Conservation (phyloP, 2,797 vertebrate genomes). For the Denticeps clupeoides region DNA sequence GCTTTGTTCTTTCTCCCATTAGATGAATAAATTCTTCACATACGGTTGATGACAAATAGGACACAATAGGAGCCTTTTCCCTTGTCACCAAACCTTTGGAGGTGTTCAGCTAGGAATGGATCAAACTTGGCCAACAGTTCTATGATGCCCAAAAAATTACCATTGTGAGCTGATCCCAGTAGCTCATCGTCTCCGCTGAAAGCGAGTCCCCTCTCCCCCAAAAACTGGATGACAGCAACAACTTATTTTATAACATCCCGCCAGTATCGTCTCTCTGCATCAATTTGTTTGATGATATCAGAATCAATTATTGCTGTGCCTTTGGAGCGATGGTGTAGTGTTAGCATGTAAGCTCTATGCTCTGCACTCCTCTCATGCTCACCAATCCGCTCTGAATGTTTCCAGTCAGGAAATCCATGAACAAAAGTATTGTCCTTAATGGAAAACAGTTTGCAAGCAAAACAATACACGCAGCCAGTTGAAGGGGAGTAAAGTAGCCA, state of each 20-base stretch:
- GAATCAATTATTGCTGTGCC: neutral
- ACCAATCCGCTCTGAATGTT: too few species aligned
- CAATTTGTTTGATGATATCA: neutral
- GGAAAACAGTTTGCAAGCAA: too few species aligned
- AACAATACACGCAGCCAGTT: too few species aligned
- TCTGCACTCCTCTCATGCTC: neutral
- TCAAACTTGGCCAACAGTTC: slow-evolving; percentile 2
- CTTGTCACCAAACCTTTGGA: too few species aligned
- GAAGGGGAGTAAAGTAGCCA: too few species aligned
- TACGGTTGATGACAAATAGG: slow-evolving; percentile 6
- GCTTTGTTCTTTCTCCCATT: slow-evolving; percentile 4
- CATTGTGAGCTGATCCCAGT: too few species aligned
- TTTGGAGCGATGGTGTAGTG: neutral
- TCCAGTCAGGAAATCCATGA: too few species aligned
- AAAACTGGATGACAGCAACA: neutral
- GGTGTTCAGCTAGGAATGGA: too few species aligned
- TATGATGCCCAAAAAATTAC: neutral
- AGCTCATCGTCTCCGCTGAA: too few species aligned
- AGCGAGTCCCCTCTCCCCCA: slow-evolving; percentile 7
- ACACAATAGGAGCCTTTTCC: neutral
- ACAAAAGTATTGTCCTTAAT: too few species aligned
- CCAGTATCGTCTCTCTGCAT: slow-evolving; percentile 7
- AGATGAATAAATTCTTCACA: slow-evolving; percentile 10
- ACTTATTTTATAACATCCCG: slow-evolving; percentile 3
- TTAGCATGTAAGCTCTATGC: neutral